Percentiles rank a stretch among this genome's conserved stretches.
These are phyloP conservation scores for Perizoma flavofasciatum DNA, from an alignment of 2,888 invertebrate species.

Conservation along the genomic window DNA sequence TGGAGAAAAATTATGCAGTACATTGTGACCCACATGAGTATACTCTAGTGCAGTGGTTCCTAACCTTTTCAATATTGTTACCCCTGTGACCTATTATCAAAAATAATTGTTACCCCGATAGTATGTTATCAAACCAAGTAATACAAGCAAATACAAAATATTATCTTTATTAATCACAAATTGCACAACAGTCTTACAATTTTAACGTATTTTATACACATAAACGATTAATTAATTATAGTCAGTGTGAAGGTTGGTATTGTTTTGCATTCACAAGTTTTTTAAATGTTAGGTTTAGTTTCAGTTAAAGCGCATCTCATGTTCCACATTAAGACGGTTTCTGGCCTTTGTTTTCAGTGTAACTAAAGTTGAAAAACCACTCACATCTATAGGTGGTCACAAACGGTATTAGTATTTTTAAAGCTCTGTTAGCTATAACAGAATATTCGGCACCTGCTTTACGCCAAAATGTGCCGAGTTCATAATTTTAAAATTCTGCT, in stretches of 20 bases:
- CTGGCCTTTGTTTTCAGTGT: slow-evolving; percentile 31
- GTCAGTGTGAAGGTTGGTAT: slow-evolving; percentile 26
- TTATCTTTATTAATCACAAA: slow-evolving; percentile 20
- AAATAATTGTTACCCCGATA: slow-evolving; percentile 1
- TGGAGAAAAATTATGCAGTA: slow-evolving; percentile 40
- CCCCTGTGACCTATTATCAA: background rate
- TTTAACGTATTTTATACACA: too few species aligned
- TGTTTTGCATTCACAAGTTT: slow-evolving; percentile 28
- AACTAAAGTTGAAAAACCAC: slow-evolving; percentile 30
- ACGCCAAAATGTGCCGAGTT: slow-evolving; percentile 24
- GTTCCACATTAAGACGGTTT: slow-evolving; percentile 29
- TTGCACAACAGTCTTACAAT: too few species aligned
- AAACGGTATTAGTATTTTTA: too few species aligned
- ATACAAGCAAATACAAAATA: slow-evolving; percentile 18
- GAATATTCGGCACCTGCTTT: too few species aligned
- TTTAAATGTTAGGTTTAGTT: slow-evolving; percentile 18
- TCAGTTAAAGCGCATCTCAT: slow-evolving; percentile 30
- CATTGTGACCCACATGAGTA: background rate
- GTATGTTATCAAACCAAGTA: slow-evolving; percentile 6
- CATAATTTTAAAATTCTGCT: slow-evolving; percentile 32
- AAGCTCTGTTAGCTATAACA: too few species aligned
- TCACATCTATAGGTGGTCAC: too few species aligned
- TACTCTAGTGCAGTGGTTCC: slow-evolving; percentile 6
- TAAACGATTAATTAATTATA: too few species aligned
- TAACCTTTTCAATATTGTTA: too few species aligned